Evolutionary conservation across 2,113 vertebrate genomes (phyloP).

Genomic region (Hypomesus transpacificus): DNA sequence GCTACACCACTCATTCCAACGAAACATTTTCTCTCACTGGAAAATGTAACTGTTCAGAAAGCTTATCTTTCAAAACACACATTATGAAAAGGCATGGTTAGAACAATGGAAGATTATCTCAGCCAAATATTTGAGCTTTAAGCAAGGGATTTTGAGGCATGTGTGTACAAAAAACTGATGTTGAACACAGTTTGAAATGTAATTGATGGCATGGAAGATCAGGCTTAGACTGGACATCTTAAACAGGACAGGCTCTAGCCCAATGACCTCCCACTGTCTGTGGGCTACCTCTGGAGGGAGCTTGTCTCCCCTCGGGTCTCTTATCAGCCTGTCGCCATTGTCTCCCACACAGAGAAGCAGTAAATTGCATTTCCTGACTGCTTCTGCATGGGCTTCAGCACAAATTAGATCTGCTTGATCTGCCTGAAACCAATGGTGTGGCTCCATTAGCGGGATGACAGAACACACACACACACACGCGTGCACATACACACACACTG

Average conservation of each 20-base stretch:
- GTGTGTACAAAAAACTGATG: too few species aligned
- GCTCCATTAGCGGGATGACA: conserved; percentile 24
- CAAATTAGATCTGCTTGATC: conserved; percentile 58
- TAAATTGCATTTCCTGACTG: conserved; percentile 53
- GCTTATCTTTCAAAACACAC: too few species aligned
- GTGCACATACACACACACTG: conserved; percentile 8
- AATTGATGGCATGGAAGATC: neutral
- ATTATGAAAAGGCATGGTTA: too few species aligned
- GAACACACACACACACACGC: conserved; percentile 1
- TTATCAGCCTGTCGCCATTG: conserved; percentile 24
- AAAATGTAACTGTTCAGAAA: neutral
- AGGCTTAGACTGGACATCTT: neutral
- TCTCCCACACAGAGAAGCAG: conserved; percentile 37
- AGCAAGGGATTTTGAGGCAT: too few species aligned
- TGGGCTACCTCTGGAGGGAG: conserved; percentile 2
- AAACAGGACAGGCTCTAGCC: conserved; percentile 4
- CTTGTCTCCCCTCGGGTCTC: conserved; percentile 12
- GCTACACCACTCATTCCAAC: neutral
- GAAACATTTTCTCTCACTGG: neutral
- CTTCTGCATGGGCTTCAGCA: conserved; percentile 50
- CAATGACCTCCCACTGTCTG: conserved; percentile 10
- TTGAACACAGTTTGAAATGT: too few species aligned
- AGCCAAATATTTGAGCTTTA: too few species aligned
- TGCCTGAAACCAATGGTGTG: conserved; percentile 30
- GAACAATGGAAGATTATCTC: too few species aligned